Conservation (phyloP, 2,113 vertebrate species). For the Thomomys bottae region DNA sequence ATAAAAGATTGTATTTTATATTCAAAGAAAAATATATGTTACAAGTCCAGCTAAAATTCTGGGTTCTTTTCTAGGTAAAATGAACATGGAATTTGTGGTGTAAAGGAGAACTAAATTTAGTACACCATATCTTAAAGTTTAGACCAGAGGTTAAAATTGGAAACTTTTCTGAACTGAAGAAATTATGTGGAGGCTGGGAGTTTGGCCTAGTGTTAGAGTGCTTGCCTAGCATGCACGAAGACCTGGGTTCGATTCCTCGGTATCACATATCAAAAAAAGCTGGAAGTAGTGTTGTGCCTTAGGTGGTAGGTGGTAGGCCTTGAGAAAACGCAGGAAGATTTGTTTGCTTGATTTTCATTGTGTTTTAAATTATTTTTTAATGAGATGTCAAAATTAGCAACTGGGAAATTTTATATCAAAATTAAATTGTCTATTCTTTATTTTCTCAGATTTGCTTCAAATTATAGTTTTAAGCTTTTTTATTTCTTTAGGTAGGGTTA, state of each 20-base stretch:
- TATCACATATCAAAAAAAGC: too few species aligned
- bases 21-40: background rate
- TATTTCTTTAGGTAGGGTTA: background rate
- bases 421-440: background rate
- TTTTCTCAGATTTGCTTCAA: too few species aligned
- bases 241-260: too few species aligned
- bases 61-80: background rate
- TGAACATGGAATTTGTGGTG: background rate
- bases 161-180: background rate
- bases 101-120: background rate
- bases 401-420: conserved; percentile 38
- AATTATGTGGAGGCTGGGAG: background rate
- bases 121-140: background rate
- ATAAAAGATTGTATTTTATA: background rate
- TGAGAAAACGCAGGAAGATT: too few species aligned
- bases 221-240: too few species aligned
- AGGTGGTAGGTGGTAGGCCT: too few species aligned
- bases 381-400: background rate
- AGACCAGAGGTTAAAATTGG: background rate
- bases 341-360: conserved; percentile 6
- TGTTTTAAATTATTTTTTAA: conserved; percentile 14
- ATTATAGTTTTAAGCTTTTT: background rate
- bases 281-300: too few species aligned
- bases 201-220: too few species aligned
- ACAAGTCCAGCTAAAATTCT: background rate